phyloP scores from a whole-genome alignment of 2,888 invertebrate species.

The Toxonevra muliebris region DNA sequence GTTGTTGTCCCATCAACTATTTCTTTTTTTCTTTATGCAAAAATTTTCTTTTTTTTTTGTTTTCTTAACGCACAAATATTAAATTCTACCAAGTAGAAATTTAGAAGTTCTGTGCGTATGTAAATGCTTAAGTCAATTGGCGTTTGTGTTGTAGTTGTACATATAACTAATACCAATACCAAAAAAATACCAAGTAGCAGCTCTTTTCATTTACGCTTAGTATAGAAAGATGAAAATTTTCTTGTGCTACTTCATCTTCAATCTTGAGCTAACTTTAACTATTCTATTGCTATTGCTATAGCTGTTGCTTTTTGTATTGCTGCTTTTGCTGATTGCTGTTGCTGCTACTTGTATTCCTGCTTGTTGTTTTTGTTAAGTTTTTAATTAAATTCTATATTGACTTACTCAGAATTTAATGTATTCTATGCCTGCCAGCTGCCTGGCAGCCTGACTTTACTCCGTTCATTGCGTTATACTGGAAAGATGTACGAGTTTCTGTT shows the following conservation, averaged over 20 bases:
- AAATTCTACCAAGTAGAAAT: neutral
- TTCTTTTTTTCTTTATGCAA: no score
- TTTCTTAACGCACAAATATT: neutral
- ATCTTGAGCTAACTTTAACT: neutral
- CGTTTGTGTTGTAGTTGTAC: no score
- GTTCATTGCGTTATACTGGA: no score
- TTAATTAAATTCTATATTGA: conserved; percentile 59
- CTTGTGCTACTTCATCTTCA: neutral
- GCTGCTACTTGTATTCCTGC: conserved; percentile 9
- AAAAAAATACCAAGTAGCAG: neutral
- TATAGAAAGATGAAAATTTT: no score
- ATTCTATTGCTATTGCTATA: neutral
- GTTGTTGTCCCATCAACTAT: no score
- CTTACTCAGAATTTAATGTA: conserved; percentile 45
- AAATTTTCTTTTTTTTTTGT: neutral
- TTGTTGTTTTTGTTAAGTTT: conserved; percentile 53
- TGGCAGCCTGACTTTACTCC: no score
- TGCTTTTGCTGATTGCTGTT: conserved; percentile 1
- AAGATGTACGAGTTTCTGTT: no score
- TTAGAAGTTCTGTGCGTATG: neutral
- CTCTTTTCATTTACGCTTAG: neutral
- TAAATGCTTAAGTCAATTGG: neutral
- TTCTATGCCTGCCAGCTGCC: conserved; percentile 24
- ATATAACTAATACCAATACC: neutral
- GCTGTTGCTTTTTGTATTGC: neutral